Conservation (phyloP, 2,797 vertebrate genomes). For the Chrysocyon brachyurus region DNA sequence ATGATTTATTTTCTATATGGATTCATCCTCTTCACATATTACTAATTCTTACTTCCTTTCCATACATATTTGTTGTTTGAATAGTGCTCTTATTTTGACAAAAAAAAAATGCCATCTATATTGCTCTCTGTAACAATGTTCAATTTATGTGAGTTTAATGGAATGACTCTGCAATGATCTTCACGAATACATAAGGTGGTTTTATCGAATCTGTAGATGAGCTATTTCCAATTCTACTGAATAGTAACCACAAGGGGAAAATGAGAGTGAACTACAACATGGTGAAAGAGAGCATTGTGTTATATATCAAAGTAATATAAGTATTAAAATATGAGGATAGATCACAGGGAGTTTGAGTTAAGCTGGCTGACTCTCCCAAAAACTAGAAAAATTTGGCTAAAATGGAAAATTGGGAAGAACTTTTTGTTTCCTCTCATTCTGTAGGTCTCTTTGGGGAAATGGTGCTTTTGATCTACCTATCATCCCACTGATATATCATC, state of each 20-base stretch:
- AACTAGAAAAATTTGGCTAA: background rate
- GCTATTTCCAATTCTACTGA: background rate
- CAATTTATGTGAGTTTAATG: background rate
- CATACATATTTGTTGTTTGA: background rate
- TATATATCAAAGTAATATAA: background rate
- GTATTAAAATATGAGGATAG: background rate
- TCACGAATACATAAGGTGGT: background rate
- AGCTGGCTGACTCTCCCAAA: background rate
- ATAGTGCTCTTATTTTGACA: slow-evolving; percentile 1
- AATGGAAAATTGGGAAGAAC: background rate
- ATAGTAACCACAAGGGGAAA: background rate
- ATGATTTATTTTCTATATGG: background rate
- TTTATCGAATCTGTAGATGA: background rate
- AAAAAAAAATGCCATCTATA: background rate
- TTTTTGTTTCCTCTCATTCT: background rate
- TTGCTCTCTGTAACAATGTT: background rate
- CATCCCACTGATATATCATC: background rate
- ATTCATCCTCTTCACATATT: background rate
- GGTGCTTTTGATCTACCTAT: background rate
- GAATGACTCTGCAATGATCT: background rate
- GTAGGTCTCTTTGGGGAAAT: background rate
- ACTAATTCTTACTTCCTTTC: background rate
- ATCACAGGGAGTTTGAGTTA: background rate
- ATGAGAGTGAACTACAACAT: background rate
- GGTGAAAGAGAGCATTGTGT: background rate